These are phyloP conservation scores for Erethizon dorsatum DNA, from an alignment of 2,797 vertebrate species.

Conservation along the genomic window DNA sequence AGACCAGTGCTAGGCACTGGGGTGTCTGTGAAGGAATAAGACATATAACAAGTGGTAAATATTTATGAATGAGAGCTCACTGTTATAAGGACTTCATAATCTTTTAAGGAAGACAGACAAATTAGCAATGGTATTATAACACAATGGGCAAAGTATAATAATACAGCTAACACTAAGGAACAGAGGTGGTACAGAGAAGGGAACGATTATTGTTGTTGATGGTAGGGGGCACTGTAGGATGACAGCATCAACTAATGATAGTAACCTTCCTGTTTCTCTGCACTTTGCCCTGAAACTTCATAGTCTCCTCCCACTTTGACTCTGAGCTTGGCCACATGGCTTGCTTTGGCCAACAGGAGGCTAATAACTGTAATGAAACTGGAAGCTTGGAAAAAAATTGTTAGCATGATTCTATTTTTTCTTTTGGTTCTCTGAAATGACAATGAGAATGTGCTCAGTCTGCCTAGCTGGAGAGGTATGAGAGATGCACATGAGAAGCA, in stretches of 20 bases:
- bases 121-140: neutral
- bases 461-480: neutral
- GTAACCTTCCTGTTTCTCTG: neutral
- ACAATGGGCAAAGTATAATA: neutral
- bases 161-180: neutral
- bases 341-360: constrained; percentile 19
- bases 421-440: neutral
- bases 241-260: neutral
- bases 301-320: neutral
- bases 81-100: neutral
- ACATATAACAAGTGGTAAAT: neutral
- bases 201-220: neutral
- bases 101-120: neutral
- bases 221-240: no score
- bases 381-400: neutral
- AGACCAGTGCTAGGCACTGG: neutral
- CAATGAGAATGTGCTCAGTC: neutral
- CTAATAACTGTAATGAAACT: constrained; percentile 24
- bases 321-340: neutral
- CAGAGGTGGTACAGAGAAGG: neutral
- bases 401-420: neutral
- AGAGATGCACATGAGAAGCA: neutral
- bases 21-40: neutral
- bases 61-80: neutral
- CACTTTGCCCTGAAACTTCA: neutral